A percentile compares a stretch with the other conserved stretches of the same genome.
Conservation (phyloP, 2,888 invertebrate genomes). For the Lampropteryx suffumata region DNA sequence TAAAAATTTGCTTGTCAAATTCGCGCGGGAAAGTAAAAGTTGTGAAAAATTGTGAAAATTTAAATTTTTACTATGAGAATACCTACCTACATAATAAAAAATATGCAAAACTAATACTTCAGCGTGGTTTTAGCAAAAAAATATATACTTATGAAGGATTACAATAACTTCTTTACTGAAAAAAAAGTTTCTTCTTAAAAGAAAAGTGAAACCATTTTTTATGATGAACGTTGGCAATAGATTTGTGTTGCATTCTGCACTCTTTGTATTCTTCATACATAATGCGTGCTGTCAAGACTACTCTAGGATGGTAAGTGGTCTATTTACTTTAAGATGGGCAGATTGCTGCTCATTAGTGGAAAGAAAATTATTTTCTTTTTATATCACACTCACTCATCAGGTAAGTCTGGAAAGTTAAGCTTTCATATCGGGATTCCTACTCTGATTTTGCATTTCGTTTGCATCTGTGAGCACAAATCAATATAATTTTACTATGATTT, state of each 20-base stretch:
- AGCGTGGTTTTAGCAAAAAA: no score
- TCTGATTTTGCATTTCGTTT: no score
- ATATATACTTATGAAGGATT: no score
- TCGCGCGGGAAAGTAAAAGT: slow-evolving; percentile 15
- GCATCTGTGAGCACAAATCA: no score
- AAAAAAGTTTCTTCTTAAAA: no score
- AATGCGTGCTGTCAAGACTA: slow-evolving; percentile 65
- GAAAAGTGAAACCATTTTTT: slow-evolving; percentile 16
- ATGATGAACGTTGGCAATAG: slow-evolving; percentile 52
- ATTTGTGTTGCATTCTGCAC: slow-evolving; percentile 42
- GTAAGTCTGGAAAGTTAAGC: not conserved
- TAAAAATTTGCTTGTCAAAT: slow-evolving; percentile 9
- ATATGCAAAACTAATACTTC: no score
- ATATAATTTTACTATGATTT: no score
- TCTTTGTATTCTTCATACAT: slow-evolving; percentile 72
- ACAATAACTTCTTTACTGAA: no score
- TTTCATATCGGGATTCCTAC: no score
- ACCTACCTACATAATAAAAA: no score
- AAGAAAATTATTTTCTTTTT: slow-evolving; percentile 9
- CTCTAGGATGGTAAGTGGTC: slow-evolving; percentile 71
- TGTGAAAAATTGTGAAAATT: slow-evolving; percentile 7
- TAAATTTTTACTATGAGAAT: no score
- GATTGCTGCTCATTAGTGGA: slow-evolving; percentile 16
- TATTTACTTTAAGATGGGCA: slow-evolving; percentile 8
- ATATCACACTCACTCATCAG: not conserved